phyloP scores from a whole-genome alignment of 2,888 invertebrate genomes.

The Sinodicranocentrus sp. region DNA sequence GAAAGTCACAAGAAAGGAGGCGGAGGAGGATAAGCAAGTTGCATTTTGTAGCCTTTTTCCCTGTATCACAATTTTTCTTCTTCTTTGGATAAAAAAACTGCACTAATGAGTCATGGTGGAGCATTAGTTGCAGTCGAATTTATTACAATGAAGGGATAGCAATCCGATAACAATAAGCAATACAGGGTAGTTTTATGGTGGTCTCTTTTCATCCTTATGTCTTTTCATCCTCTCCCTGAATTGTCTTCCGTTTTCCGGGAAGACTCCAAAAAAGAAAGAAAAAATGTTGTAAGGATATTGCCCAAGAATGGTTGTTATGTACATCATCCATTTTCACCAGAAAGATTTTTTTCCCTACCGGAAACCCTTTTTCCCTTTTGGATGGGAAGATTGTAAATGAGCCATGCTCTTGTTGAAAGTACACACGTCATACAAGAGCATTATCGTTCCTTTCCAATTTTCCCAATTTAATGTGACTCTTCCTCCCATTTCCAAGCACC shows the following conservation, averaged over 20 bases:
- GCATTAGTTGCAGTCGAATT: not conserved
- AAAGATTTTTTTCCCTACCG: constrained; percentile 40
- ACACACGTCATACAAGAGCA: constrained; percentile 36
- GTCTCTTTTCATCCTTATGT: too few species aligned
- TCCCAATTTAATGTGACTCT: constrained; percentile 15
- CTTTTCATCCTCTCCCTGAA: constrained; percentile 45
- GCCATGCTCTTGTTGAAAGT: constrained; percentile 24
- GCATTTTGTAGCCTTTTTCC: too few species aligned
- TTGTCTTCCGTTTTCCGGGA: constrained; percentile 53
- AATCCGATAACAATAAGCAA: not conserved
- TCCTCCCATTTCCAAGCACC: constrained; percentile 14
- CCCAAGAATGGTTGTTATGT: not conserved
- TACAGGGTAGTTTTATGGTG: too few species aligned
- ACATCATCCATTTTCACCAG: constrained; percentile 28
- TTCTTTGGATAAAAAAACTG: not conserved
- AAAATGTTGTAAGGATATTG: not conserved
- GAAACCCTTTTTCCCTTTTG: constrained; percentile 44
- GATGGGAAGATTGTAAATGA: constrained; percentile 54
- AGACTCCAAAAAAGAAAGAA: constrained; percentile 25
- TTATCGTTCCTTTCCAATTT: constrained; percentile 49
- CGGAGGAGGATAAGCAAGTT: constrained; percentile 53
- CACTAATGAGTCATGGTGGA: constrained; percentile 10
- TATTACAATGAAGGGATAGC: not conserved
- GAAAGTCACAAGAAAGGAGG: constrained; percentile 19
- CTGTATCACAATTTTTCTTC: not conserved